These are phyloP conservation scores for Mobula hypostoma DNA, from an alignment of 2,113 vertebrate genomes.

Conservation along the genomic window DNA sequence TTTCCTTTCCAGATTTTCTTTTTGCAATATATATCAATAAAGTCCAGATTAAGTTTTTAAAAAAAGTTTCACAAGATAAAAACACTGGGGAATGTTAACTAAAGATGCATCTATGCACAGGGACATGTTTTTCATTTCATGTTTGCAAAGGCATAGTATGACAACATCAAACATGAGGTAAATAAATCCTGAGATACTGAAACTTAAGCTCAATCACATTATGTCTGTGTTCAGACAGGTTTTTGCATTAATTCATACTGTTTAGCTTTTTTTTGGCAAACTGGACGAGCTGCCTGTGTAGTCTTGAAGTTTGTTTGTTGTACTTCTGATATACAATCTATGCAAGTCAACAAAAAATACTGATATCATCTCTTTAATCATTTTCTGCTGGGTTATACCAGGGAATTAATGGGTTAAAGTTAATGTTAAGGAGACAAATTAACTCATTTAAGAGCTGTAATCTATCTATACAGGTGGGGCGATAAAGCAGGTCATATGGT, in stretches of 20 bases:
- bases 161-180: constrained; percentile 27
- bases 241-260: constrained; percentile 25
- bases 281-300: constrained; percentile 21
- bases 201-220: constrained; percentile 21
- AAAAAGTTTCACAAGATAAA: not conserved
- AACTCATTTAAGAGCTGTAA: constrained; percentile 52
- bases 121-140: constrained; percentile 34
- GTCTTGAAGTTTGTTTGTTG: constrained; percentile 34
- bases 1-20: not conserved
- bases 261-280: constrained; percentile 33
- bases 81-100: not conserved
- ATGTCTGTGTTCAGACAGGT: constrained; percentile 30
- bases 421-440: constrained; percentile 47
- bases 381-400: constrained; percentile 33
- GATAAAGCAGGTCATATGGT: constrained; percentile 50
- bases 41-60: not conserved
- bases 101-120: constrained; percentile 5
- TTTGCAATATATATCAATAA: not conserved
- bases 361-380: constrained; percentile 36
- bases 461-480: constrained; percentile 56
- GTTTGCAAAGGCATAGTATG: constrained; percentile 13
- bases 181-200: constrained; percentile 15
- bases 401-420: constrained; percentile 47
- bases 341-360: constrained; percentile 24
- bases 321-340: constrained; percentile 35